Percentiles rank a stretch among this genome's conserved stretches.
Evolutionary conservation across 1,140 invertebrate species (phyloP).

Genomic region (Micrasema longulum): DNA sequence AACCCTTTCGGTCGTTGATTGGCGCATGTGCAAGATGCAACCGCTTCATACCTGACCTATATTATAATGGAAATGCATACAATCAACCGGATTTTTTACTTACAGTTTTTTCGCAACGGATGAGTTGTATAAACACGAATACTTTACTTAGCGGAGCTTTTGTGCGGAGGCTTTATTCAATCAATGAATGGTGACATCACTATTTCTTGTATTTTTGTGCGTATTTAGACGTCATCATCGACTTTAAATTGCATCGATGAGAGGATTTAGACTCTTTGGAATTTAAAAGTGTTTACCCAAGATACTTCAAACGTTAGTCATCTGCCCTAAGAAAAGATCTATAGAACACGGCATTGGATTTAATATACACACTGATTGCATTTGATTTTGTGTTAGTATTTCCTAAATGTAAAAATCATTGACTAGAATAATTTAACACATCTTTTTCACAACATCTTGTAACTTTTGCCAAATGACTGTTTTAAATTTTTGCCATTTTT

Average conservation of each 20-base stretch:
- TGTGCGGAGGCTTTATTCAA: conserved; percentile 17
- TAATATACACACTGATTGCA: no score
- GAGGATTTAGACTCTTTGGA: no score
- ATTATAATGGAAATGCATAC: conserved; percentile 52
- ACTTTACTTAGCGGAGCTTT: conserved; percentile 6
- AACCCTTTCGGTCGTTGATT: conserved; percentile 53
- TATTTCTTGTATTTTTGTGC: background rate
- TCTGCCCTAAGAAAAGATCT: no score
- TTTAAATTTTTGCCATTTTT: no score
- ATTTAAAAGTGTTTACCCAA: no score
- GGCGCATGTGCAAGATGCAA: conserved; percentile 47
- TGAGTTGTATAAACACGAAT: conserved; percentile 19
- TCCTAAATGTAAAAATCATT: no score
- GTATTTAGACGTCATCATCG: conserved; percentile 33
- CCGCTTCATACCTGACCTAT: conserved; percentile 51
- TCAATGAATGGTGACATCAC: conserved; percentile 22
- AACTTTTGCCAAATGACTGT: no score
- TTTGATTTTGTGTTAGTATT: no score
- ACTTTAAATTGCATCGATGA: conserved; percentile 26
- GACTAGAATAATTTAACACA: no score
- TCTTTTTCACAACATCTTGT: no score
- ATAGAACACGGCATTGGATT: no score
- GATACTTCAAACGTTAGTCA: no score
- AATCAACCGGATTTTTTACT: conserved; percentile 43
- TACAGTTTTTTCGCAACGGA: conserved; percentile 44